A percentile compares a stretch with the other conserved stretches of the same genome.
Conservation (phyloP, 2,113 vertebrate species). For the Vulpes vulpes region DNA sequence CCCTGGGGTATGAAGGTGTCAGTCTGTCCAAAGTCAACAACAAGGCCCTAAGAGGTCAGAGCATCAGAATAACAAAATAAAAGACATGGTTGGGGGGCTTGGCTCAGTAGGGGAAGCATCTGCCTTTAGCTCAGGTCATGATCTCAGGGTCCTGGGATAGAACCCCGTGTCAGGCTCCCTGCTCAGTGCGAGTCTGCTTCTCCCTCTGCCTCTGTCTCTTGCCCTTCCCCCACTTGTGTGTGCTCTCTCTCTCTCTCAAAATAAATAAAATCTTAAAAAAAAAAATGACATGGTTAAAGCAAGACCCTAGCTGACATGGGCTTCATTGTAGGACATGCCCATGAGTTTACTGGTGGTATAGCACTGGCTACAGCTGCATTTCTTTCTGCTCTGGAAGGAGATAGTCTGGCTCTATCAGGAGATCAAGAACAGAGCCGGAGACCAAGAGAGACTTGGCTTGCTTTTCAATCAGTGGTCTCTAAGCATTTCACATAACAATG, state of each 20-base stretch:
- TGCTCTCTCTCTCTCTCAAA: too few species aligned
- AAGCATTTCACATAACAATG: background rate
- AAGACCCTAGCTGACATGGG: background rate
- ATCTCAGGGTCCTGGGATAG: too few species aligned
- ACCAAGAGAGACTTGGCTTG: background rate
- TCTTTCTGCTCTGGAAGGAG: background rate
- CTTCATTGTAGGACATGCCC: background rate
- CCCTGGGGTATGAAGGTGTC: accelerated
- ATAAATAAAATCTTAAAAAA: too few species aligned
- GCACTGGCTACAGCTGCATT: background rate
- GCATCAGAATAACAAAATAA: background rate
- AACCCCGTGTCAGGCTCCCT: too few species aligned
- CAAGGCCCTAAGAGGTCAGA: background rate
- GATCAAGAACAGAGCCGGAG: background rate
- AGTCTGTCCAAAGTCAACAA: background rate
- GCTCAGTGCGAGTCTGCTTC: too few species aligned
- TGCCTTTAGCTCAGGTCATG: too few species aligned
- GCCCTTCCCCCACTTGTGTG: too few species aligned
- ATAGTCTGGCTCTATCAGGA: background rate
- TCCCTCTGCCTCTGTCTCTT: too few species aligned
- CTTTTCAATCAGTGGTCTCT: accelerated
- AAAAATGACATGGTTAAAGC: background rate
- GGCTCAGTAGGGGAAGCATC: too few species aligned
- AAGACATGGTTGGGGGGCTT: too few species aligned
- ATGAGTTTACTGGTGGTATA: accelerated